Evolutionary conservation across 2,113 vertebrate genomes (phyloP), one percentile per base, ranked within the genome.

Genomic region (Aspiorhynchus laticeps): DNA sequence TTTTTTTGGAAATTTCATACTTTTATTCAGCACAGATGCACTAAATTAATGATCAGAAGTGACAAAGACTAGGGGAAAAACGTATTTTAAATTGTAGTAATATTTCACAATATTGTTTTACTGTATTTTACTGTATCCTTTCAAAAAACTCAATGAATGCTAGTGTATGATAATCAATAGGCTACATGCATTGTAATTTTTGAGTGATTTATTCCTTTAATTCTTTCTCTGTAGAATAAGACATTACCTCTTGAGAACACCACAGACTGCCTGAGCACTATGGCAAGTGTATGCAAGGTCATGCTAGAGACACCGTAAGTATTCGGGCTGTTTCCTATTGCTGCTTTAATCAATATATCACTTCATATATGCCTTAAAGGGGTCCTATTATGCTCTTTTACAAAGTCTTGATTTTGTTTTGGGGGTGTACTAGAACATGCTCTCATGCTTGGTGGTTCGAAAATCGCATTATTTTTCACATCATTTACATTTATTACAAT

Each of bases 231-330:
- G 7, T 86, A 99, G 98, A 99, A 99, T 90, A 99, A 99, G 94
- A 99, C 97, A 0, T 94, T 99, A 88, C 98, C 98, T 7, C 96
- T 99, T 93, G 98, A 99, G 94, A 99, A 99, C 90, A 99, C 98
- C 36, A 99, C 98, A 0, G 98, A 99, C 92, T 99, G 97, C 90
- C 95, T 99, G 90, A 99, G 98, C 86, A 99, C 98, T 2, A 99
- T 99, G 98, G 97, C 98, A 83, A 98, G 97, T 1, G 96, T 99
- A 77, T 99, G 98, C 89, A 99, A 99, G 95, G 98, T 99, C 93
- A 99, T 99, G 98, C 92, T 99, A 92, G 98, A 99, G 92, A 99
- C 98, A 2, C 98, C 98, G 98, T 99, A 95, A 99, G 98, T 95
- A 31, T 17, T 24, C 7, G 6, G 2, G 14, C 7, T 19, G 7